These are phyloP conservation scores for Pampusana beccarii DNA, from an alignment of 2,113 vertebrate genomes.

Conservation along the genomic window DNA sequence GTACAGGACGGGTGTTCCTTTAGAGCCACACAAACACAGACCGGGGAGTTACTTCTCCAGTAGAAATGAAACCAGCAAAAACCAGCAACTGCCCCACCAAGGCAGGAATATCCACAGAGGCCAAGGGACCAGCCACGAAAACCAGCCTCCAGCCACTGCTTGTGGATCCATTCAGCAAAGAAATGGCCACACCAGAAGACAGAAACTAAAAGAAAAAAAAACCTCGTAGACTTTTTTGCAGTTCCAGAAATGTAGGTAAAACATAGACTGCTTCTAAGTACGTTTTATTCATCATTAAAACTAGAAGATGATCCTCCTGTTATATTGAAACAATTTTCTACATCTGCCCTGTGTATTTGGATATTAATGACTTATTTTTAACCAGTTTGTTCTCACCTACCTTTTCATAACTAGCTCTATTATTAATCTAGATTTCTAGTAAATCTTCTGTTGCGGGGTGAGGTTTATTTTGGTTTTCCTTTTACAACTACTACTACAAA, in stretches of 20 bases:
- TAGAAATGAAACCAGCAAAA: too few relatives aligned
- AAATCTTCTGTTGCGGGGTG: background rate
- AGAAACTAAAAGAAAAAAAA: background rate
- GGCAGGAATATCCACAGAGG: background rate
- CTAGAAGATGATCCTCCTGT: background rate
- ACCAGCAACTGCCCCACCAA: background rate
- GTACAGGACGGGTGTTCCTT: background rate
- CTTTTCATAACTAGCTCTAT: background rate
- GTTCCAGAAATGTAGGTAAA: background rate
- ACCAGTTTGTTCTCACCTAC: background rate
- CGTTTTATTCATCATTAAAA: background rate
- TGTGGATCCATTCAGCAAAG: background rate
- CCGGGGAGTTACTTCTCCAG: background rate
- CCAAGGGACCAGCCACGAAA: background rate
- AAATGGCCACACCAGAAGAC: background rate
- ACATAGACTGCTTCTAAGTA: background rate
- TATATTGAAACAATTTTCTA: background rate
- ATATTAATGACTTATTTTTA: background rate
- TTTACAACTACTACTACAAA: background rate
- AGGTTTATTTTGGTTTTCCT: background rate
- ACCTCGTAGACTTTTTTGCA: background rate
- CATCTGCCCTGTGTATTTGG: background rate
- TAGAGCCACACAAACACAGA: background rate
- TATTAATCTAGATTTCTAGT: background rate
- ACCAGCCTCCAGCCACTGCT: background rate